Conservation (phyloP, 2,797 vertebrate species). For the Sebastes dallii region DNA sequence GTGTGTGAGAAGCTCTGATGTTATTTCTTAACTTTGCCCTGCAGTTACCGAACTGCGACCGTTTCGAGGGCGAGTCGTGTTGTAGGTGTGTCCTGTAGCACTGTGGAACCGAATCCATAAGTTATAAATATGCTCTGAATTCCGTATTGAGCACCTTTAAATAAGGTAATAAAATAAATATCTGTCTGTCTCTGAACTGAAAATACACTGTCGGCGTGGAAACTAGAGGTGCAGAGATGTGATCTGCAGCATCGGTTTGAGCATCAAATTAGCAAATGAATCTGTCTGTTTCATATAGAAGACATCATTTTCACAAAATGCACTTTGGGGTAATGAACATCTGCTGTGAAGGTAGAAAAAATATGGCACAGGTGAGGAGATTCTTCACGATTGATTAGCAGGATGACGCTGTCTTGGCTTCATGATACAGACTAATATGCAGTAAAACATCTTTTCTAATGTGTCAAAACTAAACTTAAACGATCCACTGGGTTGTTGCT, state of each 20-base stretch:
- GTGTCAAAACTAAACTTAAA: not conserved
- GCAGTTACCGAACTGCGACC: not conserved
- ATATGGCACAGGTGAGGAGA: not conserved
- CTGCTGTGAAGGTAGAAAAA: not conserved
- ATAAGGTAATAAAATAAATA: not conserved
- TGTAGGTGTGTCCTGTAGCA: no score
- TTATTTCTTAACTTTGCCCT: slow-evolving; percentile 8
- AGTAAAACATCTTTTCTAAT: not conserved
- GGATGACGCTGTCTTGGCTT: not conserved
- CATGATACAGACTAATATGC: not conserved
- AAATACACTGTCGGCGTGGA: not conserved
- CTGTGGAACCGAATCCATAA: no score
- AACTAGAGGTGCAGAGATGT: not conserved
- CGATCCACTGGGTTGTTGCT: not conserved
- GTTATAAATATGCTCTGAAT: no score
- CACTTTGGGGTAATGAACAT: not conserved
- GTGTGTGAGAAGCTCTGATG: not conserved
- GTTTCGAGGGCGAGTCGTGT: no score
- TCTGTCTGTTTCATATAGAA: not conserved
- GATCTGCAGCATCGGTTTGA: not conserved
- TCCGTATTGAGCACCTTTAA: no score
- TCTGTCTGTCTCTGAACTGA: not conserved
- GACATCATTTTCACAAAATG: not conserved
- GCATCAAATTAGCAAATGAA: slow-evolving; percentile 10
- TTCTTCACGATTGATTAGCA: not conserved